Evolutionary conservation across 2,888 invertebrate species (phyloP).

Genomic region (Miltochrista miniata): DNA sequence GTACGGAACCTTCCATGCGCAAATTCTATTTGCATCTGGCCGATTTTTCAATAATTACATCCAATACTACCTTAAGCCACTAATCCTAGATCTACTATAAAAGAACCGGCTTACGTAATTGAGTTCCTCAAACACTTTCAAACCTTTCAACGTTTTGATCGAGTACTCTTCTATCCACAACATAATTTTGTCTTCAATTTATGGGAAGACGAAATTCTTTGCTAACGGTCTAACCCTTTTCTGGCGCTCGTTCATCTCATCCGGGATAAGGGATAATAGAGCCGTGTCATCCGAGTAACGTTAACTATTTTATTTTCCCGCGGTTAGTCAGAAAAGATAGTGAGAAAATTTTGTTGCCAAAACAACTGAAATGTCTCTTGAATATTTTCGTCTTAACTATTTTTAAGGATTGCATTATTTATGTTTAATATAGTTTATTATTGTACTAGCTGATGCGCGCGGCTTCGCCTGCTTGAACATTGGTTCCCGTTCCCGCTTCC

Average conservation of each 20-base stretch:
- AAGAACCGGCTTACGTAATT: constrained; percentile 8
- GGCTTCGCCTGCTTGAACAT: too few species aligned
- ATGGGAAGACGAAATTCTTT: constrained; percentile 13
- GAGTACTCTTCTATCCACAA: constrained; percentile 7
- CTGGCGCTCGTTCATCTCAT: constrained; percentile 14
- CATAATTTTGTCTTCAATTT: constrained; percentile 15
- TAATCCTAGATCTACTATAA: constrained; percentile 7
- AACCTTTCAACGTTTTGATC: constrained; percentile 10
- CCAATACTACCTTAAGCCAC: not conserved
- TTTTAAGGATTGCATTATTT: too few species aligned
- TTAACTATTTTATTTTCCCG: constrained; percentile 12
- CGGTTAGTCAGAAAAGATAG: not conserved
- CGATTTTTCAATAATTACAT: not conserved
- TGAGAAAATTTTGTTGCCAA: not conserved
- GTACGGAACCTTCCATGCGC: too few species aligned
- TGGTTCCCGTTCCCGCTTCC: too few species aligned
- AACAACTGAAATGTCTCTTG: too few species aligned
- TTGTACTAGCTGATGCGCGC: too few species aligned
- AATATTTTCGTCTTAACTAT: too few species aligned
- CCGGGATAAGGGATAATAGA: constrained; percentile 15
- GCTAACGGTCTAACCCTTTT: constrained; percentile 13
- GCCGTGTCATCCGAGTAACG: constrained; percentile 14
- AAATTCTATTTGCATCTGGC: too few species aligned
- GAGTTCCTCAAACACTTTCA: constrained; percentile 8
- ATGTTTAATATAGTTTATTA: too few species aligned